Evolutionary conservation across 2,113 vertebrate species (phyloP).

Genomic region (Chiloscyllium plagiosum): DNA sequence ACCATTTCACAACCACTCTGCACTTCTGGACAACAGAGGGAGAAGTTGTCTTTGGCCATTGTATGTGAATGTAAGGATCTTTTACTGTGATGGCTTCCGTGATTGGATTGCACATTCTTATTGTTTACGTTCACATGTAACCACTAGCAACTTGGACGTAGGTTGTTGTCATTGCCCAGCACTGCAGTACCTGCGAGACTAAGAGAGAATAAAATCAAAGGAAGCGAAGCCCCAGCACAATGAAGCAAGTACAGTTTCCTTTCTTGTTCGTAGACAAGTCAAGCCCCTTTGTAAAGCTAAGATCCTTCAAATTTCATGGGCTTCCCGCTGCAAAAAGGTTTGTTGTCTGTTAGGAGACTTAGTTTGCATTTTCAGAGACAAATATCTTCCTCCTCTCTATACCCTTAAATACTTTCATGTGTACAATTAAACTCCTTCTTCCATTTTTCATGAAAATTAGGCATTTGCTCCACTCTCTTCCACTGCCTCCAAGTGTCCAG

Average conservation of each 20-base stretch:
- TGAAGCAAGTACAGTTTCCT: background rate
- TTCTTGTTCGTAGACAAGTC: background rate
- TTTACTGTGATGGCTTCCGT: background rate
- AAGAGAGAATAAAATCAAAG: background rate
- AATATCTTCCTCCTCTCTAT: background rate
- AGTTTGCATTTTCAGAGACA: background rate
- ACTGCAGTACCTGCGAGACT: background rate
- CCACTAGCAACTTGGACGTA: background rate
- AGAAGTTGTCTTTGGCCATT: background rate
- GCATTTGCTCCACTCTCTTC: background rate
- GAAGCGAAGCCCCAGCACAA: background rate
- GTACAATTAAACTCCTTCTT: background rate
- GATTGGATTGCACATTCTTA: background rate
- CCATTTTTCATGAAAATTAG: background rate
- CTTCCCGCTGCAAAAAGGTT: background rate
- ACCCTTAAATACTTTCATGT: background rate
- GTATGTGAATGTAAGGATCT: background rate
- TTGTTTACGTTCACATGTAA: background rate
- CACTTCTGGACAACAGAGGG: too few species aligned
- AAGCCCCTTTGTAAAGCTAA: background rate
- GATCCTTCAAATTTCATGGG: background rate
- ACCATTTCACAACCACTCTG: background rate
- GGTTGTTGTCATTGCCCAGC: background rate
- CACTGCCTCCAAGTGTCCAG: background rate
- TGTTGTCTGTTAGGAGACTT: background rate